Evolutionary conservation across 2,113 vertebrate genomes (phyloP).

Genomic region (Girardinichthys multiradiatus): DNA sequence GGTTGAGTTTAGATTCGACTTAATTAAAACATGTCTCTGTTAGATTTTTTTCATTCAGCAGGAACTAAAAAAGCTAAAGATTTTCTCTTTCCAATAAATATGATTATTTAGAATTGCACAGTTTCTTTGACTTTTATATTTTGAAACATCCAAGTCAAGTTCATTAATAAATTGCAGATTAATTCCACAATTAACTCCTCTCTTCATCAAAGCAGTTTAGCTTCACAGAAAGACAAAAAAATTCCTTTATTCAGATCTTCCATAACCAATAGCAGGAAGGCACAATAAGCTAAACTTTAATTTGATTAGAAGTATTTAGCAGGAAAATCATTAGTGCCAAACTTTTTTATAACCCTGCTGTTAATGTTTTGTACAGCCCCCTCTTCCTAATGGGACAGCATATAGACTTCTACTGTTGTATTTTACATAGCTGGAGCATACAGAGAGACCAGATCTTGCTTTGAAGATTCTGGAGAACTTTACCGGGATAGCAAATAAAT

Average conservation of each 20-base stretch:
- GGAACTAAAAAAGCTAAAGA: not conserved
- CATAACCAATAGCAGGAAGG: not conserved
- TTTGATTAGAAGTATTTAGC: not conserved
- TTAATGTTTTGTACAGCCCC: too few species aligned
- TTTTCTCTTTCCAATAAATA: not conserved
- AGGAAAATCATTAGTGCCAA: too few species aligned
- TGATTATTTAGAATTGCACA: not conserved
- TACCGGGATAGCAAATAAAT: too few species aligned
- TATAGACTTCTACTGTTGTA: too few species aligned
- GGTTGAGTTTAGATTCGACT: not conserved
- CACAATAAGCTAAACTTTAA: not conserved
- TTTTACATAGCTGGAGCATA: too few species aligned
- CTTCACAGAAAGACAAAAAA: too few species aligned
- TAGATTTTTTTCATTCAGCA: not conserved
- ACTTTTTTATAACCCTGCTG: too few species aligned
- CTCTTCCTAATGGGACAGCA: too few species aligned
- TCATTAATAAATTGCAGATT: not conserved
- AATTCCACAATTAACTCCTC: not conserved
- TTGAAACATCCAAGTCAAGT: not conserved
- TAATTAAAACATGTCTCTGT: not conserved
- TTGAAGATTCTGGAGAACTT: too few species aligned
- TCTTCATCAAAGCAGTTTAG: not conserved
- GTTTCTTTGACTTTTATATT: not conserved
- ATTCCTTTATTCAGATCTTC: not conserved
- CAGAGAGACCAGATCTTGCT: too few species aligned